A percentile compares a stretch with the other conserved stretches of the same genome.
Evolutionary conservation across 2,888 invertebrate genomes (phyloP).

Genomic region (Drosophila diplacantha): DNA sequence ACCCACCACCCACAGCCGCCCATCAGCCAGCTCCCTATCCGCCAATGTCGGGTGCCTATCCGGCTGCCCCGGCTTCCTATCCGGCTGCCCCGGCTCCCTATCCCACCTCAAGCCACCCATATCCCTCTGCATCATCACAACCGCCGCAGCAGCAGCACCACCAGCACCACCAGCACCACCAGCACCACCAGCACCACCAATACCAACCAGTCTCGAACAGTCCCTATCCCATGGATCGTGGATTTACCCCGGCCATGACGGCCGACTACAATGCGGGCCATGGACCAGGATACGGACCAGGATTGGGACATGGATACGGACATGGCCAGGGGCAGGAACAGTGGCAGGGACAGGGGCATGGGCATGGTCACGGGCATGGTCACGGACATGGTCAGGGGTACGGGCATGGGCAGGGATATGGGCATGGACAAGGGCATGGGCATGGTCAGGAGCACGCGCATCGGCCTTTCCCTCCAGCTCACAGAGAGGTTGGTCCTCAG

Average conservation of each 20-base stretch:
- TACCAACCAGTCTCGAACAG: constrained; percentile 45
- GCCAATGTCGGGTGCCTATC: constrained; percentile 49
- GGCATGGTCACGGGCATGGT: constrained; percentile 1
- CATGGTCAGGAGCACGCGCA: constrained; percentile 42
- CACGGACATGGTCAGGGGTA: constrained; percentile 20
- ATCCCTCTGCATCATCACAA: constrained; percentile 14
- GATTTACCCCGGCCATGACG: constrained; percentile 63
- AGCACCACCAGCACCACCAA: constrained; percentile 33
- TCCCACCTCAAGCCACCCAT: constrained; percentile 39
- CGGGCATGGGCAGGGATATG: constrained; percentile 18
- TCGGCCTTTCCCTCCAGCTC: constrained; percentile 51
- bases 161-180: constrained; percentile 8
- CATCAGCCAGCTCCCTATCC: constrained; percentile 55
- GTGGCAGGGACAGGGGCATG: constrained; percentile 9
- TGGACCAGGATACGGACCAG: constrained; percentile 52
- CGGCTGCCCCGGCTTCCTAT: constrained; percentile 41
- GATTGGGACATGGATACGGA: constrained; percentile 17
- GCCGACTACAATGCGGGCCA: constrained; percentile 67
- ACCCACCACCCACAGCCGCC: constrained; percentile 50
- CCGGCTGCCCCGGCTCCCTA: constrained; percentile 50
- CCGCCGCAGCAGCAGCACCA: constrained; percentile 13
- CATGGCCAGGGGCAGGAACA: background rate
- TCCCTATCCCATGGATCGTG: constrained; percentile 57
- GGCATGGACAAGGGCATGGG: constrained; percentile 23
- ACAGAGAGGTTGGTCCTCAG: constrained; percentile 75